phyloP scores from a whole-genome alignment of 2,113 vertebrate species.

The Lepus americanus region DNA sequence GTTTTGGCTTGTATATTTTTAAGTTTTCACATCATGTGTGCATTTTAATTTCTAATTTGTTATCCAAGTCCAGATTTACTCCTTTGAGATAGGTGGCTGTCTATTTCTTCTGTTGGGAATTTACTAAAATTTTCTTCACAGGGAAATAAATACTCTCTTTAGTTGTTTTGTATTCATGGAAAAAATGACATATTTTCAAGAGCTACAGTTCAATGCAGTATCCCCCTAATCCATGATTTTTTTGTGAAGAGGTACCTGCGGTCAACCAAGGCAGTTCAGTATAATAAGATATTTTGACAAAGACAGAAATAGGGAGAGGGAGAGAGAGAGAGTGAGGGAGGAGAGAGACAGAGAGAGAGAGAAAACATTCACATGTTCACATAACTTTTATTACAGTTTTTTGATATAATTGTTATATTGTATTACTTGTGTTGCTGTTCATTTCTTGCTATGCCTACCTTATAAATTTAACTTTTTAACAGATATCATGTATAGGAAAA shows the following conservation, averaged over 20 bases:
- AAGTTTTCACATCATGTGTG: neutral
- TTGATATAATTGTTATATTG: neutral
- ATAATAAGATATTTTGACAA: too few relatives aligned
- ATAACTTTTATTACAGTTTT: too few relatives aligned
- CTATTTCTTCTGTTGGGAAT: neutral
- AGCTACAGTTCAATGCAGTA: neutral
- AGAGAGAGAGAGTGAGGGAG: too few relatives aligned
- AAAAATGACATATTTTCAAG: neutral
- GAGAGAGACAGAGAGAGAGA: neutral
- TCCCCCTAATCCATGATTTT: neutral
- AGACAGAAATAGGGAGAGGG: too few relatives aligned
- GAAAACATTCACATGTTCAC: neutral
- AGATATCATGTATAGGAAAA: neutral
- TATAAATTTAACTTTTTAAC: neutral
- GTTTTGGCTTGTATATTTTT: neutral
- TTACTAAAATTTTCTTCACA: neutral
- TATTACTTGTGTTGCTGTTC: neutral
- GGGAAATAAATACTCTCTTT: neutral
- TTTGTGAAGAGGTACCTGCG: neutral
- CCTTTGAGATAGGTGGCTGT: neutral
- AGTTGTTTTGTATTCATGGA: too few relatives aligned
- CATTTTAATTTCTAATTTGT: neutral
- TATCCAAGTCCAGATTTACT: neutral
- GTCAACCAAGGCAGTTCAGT: neutral
- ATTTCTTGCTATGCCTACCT: neutral